Conservation (phyloP, 2,113 vertebrate genomes). For the Smithornis capensis region DNA sequence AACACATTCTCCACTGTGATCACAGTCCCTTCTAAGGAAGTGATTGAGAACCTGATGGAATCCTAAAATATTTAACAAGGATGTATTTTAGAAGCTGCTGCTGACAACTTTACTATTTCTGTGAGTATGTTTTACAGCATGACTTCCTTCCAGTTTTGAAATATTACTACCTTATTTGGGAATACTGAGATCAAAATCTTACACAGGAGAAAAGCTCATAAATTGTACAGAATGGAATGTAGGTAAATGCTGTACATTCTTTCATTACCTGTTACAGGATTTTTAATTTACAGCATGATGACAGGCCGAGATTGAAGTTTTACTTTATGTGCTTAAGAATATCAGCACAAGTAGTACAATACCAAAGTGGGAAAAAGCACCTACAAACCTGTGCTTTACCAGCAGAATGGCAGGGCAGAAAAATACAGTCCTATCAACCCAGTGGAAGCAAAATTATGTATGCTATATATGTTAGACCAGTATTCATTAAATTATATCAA, state of each 20-base stretch:
- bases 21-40: slow-evolving; percentile 51
- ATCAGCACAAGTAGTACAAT: neutral
- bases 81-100: slow-evolving; percentile 52
- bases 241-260: neutral
- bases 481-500: neutral
- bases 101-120: slow-evolving; percentile 62
- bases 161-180: slow-evolving; percentile 55
- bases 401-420: neutral
- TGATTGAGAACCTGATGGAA: slow-evolving; percentile 36
- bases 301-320: no score
- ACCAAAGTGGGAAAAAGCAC: neutral
- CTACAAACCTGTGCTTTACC: neutral
- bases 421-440: neutral
- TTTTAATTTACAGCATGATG: slow-evolving; percentile 14
- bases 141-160: slow-evolving; percentile 45
- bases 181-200: slow-evolving; percentile 23
- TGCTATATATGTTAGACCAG: neutral
- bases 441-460: neutral
- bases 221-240: neutral
- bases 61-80: slow-evolving; percentile 51
- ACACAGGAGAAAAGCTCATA: slow-evolving; percentile 3
- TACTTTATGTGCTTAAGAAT: neutral
- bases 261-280: neutral
- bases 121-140: slow-evolving; percentile 47
- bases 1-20: slow-evolving; percentile 43